Base-by-base conservation (phyloP, 2,113 vertebrate genomes). In the Pachypanchax playfairii region DNA sequence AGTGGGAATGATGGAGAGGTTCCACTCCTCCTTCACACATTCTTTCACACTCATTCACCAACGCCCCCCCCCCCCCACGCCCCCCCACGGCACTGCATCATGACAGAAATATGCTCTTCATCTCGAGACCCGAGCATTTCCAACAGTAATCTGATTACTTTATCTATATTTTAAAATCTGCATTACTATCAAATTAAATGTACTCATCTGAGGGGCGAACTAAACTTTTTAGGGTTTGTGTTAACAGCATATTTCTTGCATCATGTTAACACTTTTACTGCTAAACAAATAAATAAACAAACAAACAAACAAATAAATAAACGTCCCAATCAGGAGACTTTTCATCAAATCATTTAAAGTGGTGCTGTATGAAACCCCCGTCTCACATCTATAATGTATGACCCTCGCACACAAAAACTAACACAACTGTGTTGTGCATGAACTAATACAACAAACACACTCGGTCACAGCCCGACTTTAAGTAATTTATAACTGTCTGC, bases 1-100 rank as follows among this genome's bases (percentile, higher is more conserved):
- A 62, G 66, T 47, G 15, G 33, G 70, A 79, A 84, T 83, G 81
- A 85, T 88, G 77, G 70, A 85, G 75, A 72, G 75, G 53, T 85
- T 72, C 75, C 74, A 50, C 83, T 77, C 83, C 77, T 77, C 73
- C 78, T 85, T 68, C 54, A 5, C 38, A 75, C 54, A 1, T 71
- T 75, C 71, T 79, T 75, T 60, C 65, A 74, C 71, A 79, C 56
- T 80, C 79, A 59, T 61, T 76, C 64, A 59, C 78, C 75, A 73
- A 70, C 64, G 44, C 43, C 63, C 59, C 68, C 65, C 68, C 9
- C 55, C 64, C 55, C 78, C 75, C 76, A 70, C 64, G 44, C 43
- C 63, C 59, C 68, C 65, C 68, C 9, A 31, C 54, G 73, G 73
- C 73, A 21, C 5, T 73, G 63, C 79, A 73, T 59, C 26, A 24